Evolutionary conservation across 1,140 invertebrate genomes (phyloP).

Genomic region (Choristoneura fumiferana): DNA sequence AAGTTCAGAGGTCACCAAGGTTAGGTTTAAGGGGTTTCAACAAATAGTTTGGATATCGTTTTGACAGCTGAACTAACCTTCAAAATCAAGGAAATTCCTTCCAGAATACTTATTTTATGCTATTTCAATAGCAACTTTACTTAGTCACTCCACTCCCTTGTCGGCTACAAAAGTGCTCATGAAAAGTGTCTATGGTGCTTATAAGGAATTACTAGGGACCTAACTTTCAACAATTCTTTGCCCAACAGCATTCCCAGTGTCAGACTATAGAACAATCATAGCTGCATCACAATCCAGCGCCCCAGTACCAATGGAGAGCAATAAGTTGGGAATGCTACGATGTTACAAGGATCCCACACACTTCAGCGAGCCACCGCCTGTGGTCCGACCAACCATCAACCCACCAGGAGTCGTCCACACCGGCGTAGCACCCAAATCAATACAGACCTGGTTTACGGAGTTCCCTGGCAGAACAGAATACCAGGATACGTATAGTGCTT

Average conservation of each 20-base stretch:
- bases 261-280: conserved; percentile 59
- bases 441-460: conserved; percentile 74
- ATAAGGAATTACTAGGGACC: too few species aligned
- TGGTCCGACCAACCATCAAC: conserved; percentile 54
- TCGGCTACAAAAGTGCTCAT: too few species aligned
- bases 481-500: conserved; percentile 79
- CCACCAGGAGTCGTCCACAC: conserved; percentile 54
- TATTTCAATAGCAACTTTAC: too few species aligned
- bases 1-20: too few species aligned
- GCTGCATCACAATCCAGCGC: conserved; percentile 59
- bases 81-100: too few species aligned
- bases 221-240: not conserved
- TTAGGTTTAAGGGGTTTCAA: too few species aligned
- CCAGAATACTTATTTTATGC: too few species aligned
- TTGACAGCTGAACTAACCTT: too few species aligned
- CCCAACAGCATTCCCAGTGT: conserved; percentile 53
- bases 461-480: conserved; percentile 80
- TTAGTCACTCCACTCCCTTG: too few species aligned
- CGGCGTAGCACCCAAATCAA: conserved; percentile 56
- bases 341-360: conserved; percentile 68
- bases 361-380: conserved; percentile 54
- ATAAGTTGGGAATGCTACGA: conserved; percentile 52
- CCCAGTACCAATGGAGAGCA: conserved; percentile 58
- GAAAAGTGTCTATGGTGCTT: too few species aligned
- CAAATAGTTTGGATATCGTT: too few species aligned